Evolutionary conservation across 1,140 invertebrate species (phyloP), one percentile per base, ranked within the genome.

Genomic region (Chelonus insularis): DNA sequence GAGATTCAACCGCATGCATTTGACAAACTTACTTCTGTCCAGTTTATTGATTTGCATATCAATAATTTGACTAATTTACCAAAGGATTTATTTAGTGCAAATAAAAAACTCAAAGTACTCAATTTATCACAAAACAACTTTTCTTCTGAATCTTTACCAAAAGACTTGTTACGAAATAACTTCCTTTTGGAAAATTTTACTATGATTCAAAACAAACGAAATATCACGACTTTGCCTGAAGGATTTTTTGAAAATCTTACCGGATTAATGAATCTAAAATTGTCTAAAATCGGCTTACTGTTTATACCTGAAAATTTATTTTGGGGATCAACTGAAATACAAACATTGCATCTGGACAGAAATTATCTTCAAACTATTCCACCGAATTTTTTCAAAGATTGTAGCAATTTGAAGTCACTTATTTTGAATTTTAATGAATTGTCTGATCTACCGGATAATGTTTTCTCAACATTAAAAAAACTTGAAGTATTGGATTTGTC

Each of bases 41-140:
- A 83, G 68, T 81, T 84, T 68, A 77, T 89, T 41, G 87, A 88
- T 76, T 69, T 89, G 23, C 85, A 83, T 66, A 79, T 77, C 7
- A 90, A 89, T 68, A 78, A 82, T 41, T 78, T 89, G 57, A 82
- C 82, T 45, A 76, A 82, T 56, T 78, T 89, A 36, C 81, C 82
- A 8, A 67, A 75, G 1, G 82, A 84, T 66, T 79, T 86, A 48
- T 88, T 89, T 69, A 21, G 84, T 85, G 68, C 74, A 89, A 14
- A 83, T 76, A 63, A 81, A 21, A 85, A 85, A 68, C 74, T 90
- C 12, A 83, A 77, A 63, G 81, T 83, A 60, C 73, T 89, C 12
- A 85, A 85, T 69, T 75, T 89, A 36, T 84, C 82, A 39, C 79
- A 76, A 20, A 89, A 89, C 70, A 83, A 83, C 63, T 85, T 89